A percentile compares a stretch with the other conserved stretches of the same genome.
Conservation (phyloP, 1,140 invertebrate genomes). For the Leptinotarsa defecta region DNA sequence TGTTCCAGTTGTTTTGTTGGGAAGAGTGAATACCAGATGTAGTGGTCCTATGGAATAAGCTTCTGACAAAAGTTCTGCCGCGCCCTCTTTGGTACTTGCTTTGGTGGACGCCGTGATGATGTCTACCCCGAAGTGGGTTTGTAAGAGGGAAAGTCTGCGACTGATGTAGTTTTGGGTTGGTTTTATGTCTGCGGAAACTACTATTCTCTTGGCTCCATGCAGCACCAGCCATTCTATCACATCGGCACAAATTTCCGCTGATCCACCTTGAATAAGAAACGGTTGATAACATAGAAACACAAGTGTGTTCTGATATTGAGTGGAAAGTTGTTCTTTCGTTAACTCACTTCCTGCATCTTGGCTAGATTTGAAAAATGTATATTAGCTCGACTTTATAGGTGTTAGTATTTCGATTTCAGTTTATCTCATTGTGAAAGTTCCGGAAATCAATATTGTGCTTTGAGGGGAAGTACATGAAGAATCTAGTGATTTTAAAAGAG, state of each 20-base stretch:
- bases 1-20: conserved; percentile 32
- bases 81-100: conserved; percentile 46
- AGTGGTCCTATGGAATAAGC: conserved; percentile 46
- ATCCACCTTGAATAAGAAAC: conserved; percentile 63
- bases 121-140: conserved; percentile 43
- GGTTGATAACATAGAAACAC: conserved; percentile 40
- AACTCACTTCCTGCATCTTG: neutral
- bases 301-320: neutral
- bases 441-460: too few relatives aligned
- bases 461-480: too few relatives aligned
- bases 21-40: conserved; percentile 47
- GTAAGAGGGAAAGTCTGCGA: conserved; percentile 44
- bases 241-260: conserved; percentile 88
- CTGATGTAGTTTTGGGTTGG: conserved; percentile 43
- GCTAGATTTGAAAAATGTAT: neutral
- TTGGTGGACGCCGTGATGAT: conserved; percentile 45
- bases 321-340: neutral
- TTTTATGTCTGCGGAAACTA: conserved; percentile 56
- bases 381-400: too few relatives aligned
- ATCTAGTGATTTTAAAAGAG: too few relatives aligned
- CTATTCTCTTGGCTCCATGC: conserved; percentile 76
- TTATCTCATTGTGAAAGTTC: too few relatives aligned
- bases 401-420: too few relatives aligned
- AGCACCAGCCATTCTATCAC: conserved; percentile 84
- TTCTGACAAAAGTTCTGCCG: conserved; percentile 48